phyloP scores from a whole-genome alignment of 2,113 vertebrate genomes.

The Physeter macrocephalus region DNA sequence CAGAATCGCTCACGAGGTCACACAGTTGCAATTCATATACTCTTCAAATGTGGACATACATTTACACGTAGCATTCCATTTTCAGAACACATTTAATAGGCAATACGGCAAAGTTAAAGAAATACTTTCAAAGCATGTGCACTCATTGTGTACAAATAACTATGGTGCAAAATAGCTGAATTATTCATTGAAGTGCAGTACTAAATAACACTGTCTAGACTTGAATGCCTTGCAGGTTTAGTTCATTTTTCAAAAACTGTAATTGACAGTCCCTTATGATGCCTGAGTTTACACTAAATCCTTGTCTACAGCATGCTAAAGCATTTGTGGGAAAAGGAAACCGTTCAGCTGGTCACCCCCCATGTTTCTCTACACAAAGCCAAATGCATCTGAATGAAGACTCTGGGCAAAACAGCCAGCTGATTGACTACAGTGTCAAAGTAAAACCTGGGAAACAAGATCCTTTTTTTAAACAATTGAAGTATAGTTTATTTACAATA shows the following conservation, averaged over 20 bases:
- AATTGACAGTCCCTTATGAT: not conserved
- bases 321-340: not conserved
- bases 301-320: not conserved
- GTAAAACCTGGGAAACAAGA: not conserved
- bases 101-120: conserved; percentile 37
- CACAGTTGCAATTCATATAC: not conserved
- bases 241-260: conserved; percentile 35
- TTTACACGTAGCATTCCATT: not conserved
- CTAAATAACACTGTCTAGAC: conserved; percentile 14
- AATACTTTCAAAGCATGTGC: conserved; percentile 49
- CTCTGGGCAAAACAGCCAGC: not conserved
- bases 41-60: not conserved
- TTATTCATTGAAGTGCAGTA: conserved; percentile 38
- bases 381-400: not conserved
- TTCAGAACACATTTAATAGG: not conserved
- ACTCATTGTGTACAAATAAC: conserved; percentile 33
- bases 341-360: not conserved
- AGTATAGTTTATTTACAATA: not conserved
- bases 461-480: not conserved
- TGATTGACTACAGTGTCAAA: not conserved
- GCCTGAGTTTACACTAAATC: not conserved
- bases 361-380: not conserved
- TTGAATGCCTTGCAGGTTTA: conserved; percentile 35
- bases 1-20: not conserved
- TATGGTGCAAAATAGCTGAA: conserved; percentile 51